Base-by-base conservation (phyloP, 2,888 invertebrate species). In the Caprella mutica region DNA sequence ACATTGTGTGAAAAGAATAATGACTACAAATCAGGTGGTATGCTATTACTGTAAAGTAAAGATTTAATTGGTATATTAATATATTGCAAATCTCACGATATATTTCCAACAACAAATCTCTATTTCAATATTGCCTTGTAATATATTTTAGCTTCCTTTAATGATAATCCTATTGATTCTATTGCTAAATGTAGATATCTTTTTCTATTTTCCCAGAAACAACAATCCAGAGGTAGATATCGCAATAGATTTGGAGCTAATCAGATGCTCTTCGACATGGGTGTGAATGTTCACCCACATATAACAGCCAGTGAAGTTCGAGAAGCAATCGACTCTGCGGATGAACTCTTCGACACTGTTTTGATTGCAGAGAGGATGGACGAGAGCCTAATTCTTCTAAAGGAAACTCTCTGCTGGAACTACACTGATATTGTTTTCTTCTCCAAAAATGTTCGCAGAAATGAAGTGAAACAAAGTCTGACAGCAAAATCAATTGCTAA, bases 301-400 rank as follows among this genome's bases (percentile, higher is more conserved):
- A 35, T 62, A 14, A 53, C 59, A 1, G 56, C 48, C 17, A n/a
- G 35, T 4, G 56, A 62, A n/a, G 8, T 62, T 17, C 43, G 56
- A 9, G 23, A 35, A 1, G 56, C 56, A 6, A 56, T 70, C 12
- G 30, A 59, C 5, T 59, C 65, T 30, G 52, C 71, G 27, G 70
- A 71, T 27, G 52, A 57, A 3, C 55, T 67, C 1, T 71, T 71
- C 62, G 68, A 70, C 53, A 58, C 71, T n/a, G 69, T 71, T 5
- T 67, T 71, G 67, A 65, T 71, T 5, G 59, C 69, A 2, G 71
- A 71, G 51, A 56, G 61, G 17, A 68, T 71, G 67, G 69, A 70
- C 33, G 70, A 70, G 50, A 70, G 70, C 0, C 65, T 71, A 21
- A 65, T 71, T 14, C 59, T 71, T 12, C 60, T 71, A 24, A 66